Evolutionary conservation across 2,888 invertebrate genomes (phyloP).

Genomic region (Scaptomyza reducta): DNA sequence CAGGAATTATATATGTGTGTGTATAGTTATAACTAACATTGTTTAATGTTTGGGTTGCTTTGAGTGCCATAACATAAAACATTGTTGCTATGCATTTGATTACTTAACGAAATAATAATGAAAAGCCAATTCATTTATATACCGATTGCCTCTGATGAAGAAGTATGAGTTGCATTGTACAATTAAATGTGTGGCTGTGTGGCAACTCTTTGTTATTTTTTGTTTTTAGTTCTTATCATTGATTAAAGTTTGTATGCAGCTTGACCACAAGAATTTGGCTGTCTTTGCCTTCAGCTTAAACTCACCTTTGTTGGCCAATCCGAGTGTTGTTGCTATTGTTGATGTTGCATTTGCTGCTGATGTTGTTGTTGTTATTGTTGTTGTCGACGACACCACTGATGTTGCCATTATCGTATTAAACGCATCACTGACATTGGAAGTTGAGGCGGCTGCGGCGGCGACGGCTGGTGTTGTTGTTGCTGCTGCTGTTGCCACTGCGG

Average conservation of each 20-base stretch:
- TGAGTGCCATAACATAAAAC: background rate
- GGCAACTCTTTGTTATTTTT: constrained; percentile 7
- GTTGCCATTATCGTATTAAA: constrained; percentile 55
- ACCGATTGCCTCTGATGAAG: background rate
- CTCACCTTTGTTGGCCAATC: constrained; percentile 68
- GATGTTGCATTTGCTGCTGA: constrained; percentile 14
- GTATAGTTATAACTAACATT: background rate
- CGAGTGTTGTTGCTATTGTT: constrained; percentile 43
- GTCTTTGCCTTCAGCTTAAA: background rate
- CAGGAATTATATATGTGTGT: background rate
- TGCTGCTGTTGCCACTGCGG: constrained; percentile 25
- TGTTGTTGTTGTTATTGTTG: constrained; percentile 28
- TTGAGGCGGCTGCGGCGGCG: constrained; percentile 11
- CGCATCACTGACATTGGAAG: constrained; percentile 48
- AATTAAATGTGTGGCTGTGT: background rate
- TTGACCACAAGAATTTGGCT: constrained; percentile 2
- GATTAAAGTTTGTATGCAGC: constrained; percentile 6
- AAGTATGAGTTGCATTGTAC: background rate
- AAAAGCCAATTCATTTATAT: constrained; percentile 1
- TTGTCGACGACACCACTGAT: constrained; percentile 25
- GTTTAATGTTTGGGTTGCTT: background rate
- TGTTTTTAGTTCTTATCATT: background rate
- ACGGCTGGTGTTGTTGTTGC: constrained; percentile 10
- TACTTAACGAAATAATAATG: background rate
- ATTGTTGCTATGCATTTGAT: no score